These are phyloP conservation scores for Lasioglossum morio DNA, from an alignment of 2,888 invertebrate species.

Conservation along the genomic window DNA sequence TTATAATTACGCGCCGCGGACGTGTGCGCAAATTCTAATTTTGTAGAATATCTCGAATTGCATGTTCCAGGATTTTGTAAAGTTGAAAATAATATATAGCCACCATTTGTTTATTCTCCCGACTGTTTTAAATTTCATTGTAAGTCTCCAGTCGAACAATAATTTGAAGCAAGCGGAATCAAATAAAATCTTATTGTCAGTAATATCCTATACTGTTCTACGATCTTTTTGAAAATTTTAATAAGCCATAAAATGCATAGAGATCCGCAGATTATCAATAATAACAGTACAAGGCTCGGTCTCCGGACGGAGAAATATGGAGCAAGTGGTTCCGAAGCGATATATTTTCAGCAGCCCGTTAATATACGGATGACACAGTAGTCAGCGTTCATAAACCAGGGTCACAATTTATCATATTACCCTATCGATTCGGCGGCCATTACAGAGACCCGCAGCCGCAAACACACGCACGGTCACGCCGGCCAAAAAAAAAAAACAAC, in stretches of 20 bases:
- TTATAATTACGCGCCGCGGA: no score
- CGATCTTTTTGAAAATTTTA: no score
- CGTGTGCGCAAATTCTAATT: no score
- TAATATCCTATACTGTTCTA: no score
- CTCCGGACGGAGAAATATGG: background rate
- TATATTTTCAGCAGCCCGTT: background rate
- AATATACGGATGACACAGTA: slow-evolving; percentile 1
- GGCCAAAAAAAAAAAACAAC: background rate
- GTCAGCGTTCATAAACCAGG: slow-evolving; percentile 6
- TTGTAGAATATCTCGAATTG: no score
- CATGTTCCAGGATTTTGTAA: no score
- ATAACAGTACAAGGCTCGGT: background rate
- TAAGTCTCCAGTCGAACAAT: no score
- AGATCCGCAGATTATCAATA: no score
- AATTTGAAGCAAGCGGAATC: no score
- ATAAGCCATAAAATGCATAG: no score
- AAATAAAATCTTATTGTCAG: no score
- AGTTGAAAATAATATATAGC: background rate
- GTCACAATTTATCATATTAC: slow-evolving; percentile 11
- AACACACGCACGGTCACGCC: background rate
- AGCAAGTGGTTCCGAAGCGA: background rate
- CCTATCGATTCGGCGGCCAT: slow-evolving; percentile 4
- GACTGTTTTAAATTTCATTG: no score
- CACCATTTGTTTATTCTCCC: background rate
- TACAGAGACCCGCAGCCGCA: background rate